phyloP scores from a whole-genome alignment of 2,797 vertebrate genomes.

The Siniperca scherzeri region DNA sequence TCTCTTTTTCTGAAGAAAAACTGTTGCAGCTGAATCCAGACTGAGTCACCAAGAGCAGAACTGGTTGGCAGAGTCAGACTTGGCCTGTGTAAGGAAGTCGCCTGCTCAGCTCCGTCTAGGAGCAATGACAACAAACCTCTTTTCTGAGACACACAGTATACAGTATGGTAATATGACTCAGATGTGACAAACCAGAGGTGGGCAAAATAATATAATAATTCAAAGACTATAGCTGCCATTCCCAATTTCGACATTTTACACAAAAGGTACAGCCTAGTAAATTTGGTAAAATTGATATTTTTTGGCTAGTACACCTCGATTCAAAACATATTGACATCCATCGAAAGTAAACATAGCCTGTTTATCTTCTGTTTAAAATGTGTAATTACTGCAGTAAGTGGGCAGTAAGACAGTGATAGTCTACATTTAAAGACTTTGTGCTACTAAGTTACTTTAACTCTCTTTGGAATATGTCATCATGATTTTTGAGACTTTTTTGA shows the following conservation, averaged over 20 bases:
- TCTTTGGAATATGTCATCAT: not conserved
- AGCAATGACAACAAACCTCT: slow-evolving; percentile 56
- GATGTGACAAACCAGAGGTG: slow-evolving; percentile 47
- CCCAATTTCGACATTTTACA: not conserved
- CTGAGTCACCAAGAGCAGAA: slow-evolving; percentile 42
- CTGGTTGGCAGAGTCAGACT: slow-evolving; percentile 43
- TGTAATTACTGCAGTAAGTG: slow-evolving; percentile 8
- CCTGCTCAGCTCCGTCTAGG: slow-evolving; percentile 49
- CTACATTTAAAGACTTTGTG: not conserved
- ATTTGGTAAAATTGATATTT: not conserved
- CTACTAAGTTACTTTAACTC: not conserved
- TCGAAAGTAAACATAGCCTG: not conserved
- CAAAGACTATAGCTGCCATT: slow-evolving; percentile 8
- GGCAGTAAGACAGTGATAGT: not conserved
- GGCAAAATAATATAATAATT: slow-evolving; percentile 14
- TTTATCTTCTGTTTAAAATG: not conserved
- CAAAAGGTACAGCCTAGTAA: not conserved
- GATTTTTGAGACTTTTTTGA: not conserved
- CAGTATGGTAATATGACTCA: slow-evolving; percentile 30
- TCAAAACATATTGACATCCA: not conserved
- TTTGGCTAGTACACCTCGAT: not conserved
- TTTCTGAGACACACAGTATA: slow-evolving; percentile 23
- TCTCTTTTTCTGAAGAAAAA: slow-evolving; percentile 41
- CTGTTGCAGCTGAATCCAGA: slow-evolving; percentile 54
- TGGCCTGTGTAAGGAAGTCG: slow-evolving; percentile 50